Evolutionary conservation across 2,113 vertebrate species (phyloP).

Genomic region (Paradoxurus hermaphroditus): DNA sequence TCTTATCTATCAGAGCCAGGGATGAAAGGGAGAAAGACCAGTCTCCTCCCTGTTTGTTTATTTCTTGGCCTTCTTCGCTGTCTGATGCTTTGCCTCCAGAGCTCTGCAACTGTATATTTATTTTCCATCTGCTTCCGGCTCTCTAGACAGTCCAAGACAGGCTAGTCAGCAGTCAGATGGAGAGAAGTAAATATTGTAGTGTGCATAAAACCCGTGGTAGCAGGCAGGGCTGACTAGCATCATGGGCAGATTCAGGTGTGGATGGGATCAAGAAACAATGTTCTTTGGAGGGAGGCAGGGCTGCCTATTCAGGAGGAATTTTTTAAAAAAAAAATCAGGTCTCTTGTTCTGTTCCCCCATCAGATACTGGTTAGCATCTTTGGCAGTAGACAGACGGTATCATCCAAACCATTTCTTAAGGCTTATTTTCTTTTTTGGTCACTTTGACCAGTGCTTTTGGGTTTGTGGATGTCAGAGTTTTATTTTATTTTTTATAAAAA

Average conservation of each 20-base stretch:
- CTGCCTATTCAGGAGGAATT: background rate
- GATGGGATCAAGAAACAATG: background rate
- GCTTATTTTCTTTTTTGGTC: background rate
- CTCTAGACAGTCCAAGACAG: constrained; percentile 42
- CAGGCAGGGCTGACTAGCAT: background rate
- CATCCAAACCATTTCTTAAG: background rate
- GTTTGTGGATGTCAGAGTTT: background rate
- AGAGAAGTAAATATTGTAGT: background rate
- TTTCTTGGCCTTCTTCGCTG: constrained; percentile 49
- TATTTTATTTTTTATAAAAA: background rate
- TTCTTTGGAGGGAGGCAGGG: background rate
- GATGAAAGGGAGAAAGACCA: constrained; percentile 47
- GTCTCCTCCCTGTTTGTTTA: constrained; percentile 61
- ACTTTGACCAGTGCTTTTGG: background rate
- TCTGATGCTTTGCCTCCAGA: constrained; percentile 48
- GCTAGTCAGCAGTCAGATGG: constrained; percentile 20
- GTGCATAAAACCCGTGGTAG: background rate
- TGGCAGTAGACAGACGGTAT: background rate
- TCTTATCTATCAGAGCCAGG: constrained; percentile 53
- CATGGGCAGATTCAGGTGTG: background rate
- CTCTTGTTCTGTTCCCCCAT: background rate
- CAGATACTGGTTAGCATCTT: background rate
- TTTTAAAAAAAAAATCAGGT: background rate
- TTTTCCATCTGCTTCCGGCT: constrained; percentile 73
- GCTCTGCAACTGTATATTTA: constrained; percentile 51